phyloP scores from a whole-genome alignment of 2,797 vertebrate species.

The Protosalanx chinensis region DNA sequence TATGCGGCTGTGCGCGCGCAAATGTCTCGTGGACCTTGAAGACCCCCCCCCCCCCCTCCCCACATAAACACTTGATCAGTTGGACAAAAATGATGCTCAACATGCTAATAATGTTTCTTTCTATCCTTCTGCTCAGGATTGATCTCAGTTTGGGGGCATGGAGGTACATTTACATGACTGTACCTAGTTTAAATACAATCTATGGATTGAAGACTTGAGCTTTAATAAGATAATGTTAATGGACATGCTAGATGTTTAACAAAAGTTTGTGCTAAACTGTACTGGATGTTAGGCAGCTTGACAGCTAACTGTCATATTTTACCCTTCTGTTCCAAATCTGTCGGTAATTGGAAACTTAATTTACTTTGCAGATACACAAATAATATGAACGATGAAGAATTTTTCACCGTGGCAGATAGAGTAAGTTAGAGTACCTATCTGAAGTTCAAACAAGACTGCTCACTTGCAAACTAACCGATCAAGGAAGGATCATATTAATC shows the following conservation, averaged over 20 bases:
- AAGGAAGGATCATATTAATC: background rate
- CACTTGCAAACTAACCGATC: background rate
- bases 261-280: background rate
- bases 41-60: background rate
- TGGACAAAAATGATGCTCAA: background rate
- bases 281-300: background rate
- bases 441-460: background rate
- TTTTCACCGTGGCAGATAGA: background rate
- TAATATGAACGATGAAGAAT: constrained; percentile 11
- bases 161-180: constrained; percentile 2
- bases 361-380: constrained; percentile 15
- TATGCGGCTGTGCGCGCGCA: background rate
- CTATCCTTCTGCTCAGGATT: background rate
- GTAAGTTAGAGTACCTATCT: background rate
- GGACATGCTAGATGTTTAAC: background rate
- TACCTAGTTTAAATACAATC: too few relatives aligned
- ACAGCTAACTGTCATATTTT: background rate
- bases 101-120: background rate
- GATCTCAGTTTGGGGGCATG: constrained; percentile 3
- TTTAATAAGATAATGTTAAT: background rate
- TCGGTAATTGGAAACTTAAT: background rate
- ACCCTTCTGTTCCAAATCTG: background rate
- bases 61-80: background rate
- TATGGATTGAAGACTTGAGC: background rate
- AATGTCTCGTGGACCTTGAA: background rate